Evolutionary conservation across 1,140 invertebrate species (phyloP).

Genomic region (Zaprionus gabonicus): DNA sequence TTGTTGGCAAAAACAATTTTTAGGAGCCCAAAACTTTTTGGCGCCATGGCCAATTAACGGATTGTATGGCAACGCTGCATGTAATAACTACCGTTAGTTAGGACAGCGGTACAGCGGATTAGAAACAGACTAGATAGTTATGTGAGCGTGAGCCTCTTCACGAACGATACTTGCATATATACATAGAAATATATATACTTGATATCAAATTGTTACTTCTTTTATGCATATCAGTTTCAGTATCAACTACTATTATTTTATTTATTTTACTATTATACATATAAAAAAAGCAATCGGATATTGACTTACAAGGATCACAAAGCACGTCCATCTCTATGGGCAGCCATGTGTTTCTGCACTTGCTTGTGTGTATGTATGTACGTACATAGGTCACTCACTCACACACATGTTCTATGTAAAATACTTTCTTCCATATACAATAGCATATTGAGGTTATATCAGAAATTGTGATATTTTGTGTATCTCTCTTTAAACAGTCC

Average conservation of each 20-base stretch:
- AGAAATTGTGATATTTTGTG: constrained; percentile 16
- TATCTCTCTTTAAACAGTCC: constrained; percentile 87
- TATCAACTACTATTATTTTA: not conserved
- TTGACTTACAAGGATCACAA: not conserved
- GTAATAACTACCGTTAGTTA: constrained; percentile 33
- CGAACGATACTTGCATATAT: not conserved
- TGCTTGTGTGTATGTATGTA: constrained; percentile 3
- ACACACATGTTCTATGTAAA: constrained; percentile 3
- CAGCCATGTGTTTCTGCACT: constrained; percentile 3
- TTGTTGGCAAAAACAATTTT: constrained; percentile 25
- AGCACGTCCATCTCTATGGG: not conserved
- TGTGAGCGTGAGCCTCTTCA: constrained; percentile 15
- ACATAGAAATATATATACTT: not conserved
- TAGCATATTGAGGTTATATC: constrained; percentile 64
- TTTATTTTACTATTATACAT: not conserved
- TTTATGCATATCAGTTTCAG: too few species aligned
- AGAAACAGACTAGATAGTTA: constrained; percentile 12
- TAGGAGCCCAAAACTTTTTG: constrained; percentile 28
- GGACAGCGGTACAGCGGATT: constrained; percentile 8
- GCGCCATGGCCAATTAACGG: constrained; percentile 48
- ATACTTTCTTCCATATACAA: constrained; percentile 16
- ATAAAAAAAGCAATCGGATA: not conserved
- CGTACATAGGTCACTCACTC: not conserved
- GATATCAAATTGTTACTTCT: not conserved
- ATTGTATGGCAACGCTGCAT: constrained; percentile 16